phyloP scores from a whole-genome alignment of 2,888 invertebrate species.

The Steinernema hermaphroditum region DNA sequence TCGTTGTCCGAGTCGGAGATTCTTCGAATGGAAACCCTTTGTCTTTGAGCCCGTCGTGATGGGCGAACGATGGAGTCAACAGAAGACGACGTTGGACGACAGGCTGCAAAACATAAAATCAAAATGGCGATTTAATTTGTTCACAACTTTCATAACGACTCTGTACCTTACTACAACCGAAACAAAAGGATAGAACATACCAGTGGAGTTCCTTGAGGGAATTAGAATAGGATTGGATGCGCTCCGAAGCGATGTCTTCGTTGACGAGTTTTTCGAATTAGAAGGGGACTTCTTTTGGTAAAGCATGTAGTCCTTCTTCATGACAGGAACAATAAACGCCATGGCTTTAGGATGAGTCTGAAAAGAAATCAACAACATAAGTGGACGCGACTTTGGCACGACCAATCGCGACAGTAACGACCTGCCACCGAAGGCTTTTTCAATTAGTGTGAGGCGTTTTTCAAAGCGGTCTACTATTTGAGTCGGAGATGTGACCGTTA shows the following conservation, averaged over 20 bases:
- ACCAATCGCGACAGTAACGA: not conserved
- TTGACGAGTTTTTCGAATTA: not conserved
- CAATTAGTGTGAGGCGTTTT: slow-evolving; percentile 23
- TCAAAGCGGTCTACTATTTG: slow-evolving; percentile 24
- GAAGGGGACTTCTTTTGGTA: slow-evolving; percentile 24
- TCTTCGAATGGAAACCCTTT: slow-evolving; percentile 35
- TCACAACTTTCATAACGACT: not conserved
- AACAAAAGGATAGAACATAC: not conserved
- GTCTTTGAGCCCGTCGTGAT: slow-evolving; percentile 21
- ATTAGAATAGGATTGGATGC: slow-evolving; percentile 4
- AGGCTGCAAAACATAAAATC: not conserved
- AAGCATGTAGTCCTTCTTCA: slow-evolving; percentile 42
- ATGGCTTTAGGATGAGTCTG: slow-evolving; percentile 8
- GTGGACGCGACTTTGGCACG: not conserved
- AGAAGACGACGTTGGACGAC: slow-evolving; percentile 8
- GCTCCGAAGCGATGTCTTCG: not conserved
- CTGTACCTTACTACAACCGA: too few species aligned
- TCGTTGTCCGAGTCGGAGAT: slow-evolving; percentile 37
- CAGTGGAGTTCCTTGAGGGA: slow-evolving; percentile 1
- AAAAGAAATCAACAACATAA: not conserved
- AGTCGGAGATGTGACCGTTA: slow-evolving; percentile 31
- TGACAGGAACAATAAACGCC: slow-evolving; percentile 43
- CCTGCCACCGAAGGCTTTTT: slow-evolving; percentile 27
- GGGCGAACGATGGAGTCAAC: slow-evolving; percentile 1
- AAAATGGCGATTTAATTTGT: not conserved